These are phyloP conservation scores for Volucella inflata DNA, from an alignment of 2,888 invertebrate genomes.

Conservation along the genomic window DNA sequence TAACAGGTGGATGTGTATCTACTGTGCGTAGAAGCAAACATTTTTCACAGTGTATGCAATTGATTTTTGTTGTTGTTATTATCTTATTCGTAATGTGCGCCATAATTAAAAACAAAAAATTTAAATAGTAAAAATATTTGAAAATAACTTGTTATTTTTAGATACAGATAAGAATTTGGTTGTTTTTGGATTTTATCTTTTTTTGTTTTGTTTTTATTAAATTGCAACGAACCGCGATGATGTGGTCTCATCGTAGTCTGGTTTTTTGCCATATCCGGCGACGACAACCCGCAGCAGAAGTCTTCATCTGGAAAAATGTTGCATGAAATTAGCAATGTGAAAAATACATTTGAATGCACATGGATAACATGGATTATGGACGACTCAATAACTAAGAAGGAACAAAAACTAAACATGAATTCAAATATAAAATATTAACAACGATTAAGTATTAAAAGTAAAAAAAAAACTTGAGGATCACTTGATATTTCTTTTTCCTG, in stretches of 20 bases:
- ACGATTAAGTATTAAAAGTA: not conserved
- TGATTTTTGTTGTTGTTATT: not conserved
- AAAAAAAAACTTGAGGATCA: not conserved
- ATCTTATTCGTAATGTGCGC: slow-evolving; percentile 32
- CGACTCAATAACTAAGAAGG: slow-evolving; percentile 50
- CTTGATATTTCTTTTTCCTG: slow-evolving; percentile 9
- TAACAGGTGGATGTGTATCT: slow-evolving; percentile 27
- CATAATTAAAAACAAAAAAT: slow-evolving; percentile 35
- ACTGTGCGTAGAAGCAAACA: slow-evolving; percentile 54
- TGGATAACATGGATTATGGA: slow-evolving; percentile 34
- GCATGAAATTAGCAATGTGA: slow-evolving; percentile 64
- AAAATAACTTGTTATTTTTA: slow-evolving; percentile 7
- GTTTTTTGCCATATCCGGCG: slow-evolving; percentile 90
- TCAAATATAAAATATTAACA: not conserved
- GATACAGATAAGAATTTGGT: slow-evolving; percentile 34
- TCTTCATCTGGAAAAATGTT: slow-evolving; percentile 90
- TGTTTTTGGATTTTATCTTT: slow-evolving; percentile 7
- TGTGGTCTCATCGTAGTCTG: slow-evolving; percentile 85
- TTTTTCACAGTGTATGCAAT: slow-evolving; percentile 48
- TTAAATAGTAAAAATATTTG: slow-evolving; percentile 38
- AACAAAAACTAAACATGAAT: slow-evolving; percentile 36
- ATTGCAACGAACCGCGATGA: slow-evolving; percentile 83
- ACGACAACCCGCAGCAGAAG: slow-evolving; percentile 93
- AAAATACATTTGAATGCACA: slow-evolving; percentile 65
- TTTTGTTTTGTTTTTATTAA: slow-evolving; percentile 46